A percentile compares a stretch with the other conserved stretches of the same genome.
These are phyloP conservation scores for Rhyacophila brunnea DNA, from an alignment of 1,140 invertebrate species.

Conservation along the genomic window DNA sequence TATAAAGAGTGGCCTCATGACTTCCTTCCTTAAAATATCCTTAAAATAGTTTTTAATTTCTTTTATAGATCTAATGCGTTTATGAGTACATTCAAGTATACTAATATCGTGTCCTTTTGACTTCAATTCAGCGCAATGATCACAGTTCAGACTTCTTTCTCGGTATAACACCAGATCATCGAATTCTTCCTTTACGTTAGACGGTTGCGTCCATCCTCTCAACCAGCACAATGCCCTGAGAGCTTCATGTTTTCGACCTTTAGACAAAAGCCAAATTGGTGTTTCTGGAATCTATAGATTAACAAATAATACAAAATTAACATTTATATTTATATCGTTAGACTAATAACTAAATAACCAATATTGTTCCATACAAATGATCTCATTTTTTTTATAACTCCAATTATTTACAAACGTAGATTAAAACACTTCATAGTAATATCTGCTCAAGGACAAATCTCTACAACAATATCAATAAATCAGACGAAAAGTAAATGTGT, in stretches of 20 bases:
- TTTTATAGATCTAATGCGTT: neutral
- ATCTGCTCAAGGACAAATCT: no score
- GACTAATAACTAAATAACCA: no score
- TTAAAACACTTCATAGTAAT: no score
- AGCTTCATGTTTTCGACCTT: conserved; percentile 51
- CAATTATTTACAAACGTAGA: no score
- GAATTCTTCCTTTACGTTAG: conserved; percentile 50
- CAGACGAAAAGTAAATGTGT: no score
- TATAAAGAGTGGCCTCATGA: conserved; percentile 50
- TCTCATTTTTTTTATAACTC: no score
- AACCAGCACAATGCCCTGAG: conserved; percentile 51
- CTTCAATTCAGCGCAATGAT: conserved; percentile 22
- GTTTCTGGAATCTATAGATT: conserved; percentile 69
- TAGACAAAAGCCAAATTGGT: conserved; percentile 61
- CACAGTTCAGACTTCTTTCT: conserved; percentile 41
- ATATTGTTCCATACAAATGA: no score
- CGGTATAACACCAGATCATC: conserved; percentile 42
- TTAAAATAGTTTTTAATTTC: conserved; percentile 28
- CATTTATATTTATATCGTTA: no score
- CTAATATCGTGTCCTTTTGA: neutral
- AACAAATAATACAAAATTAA: no score
- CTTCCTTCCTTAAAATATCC: conserved; percentile 51
- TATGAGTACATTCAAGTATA: conserved; percentile 11
- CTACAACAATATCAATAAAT: no score
- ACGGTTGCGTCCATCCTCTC: conserved; percentile 51